A percentile compares a stretch with the other conserved stretches of the same genome.
Conservation (phyloP, 2,888 invertebrate genomes). For the Conops quadrifasciatus region DNA sequence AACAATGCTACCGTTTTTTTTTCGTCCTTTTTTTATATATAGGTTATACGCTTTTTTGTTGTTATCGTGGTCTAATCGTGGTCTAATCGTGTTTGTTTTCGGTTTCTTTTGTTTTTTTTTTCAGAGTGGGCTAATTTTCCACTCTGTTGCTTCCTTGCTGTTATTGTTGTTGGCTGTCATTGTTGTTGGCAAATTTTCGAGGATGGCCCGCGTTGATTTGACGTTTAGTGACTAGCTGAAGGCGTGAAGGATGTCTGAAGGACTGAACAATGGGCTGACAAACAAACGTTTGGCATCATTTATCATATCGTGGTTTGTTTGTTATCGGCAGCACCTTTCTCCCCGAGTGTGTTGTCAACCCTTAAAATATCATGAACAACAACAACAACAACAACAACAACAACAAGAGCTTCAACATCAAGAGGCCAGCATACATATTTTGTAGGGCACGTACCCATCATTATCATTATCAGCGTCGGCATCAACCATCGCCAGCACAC, state of each 20-base stretch:
- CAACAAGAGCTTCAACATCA: background rate
- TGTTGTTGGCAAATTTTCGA: background rate
- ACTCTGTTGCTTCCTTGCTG: too few relatives aligned
- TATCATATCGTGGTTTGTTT: conserved; percentile 20
- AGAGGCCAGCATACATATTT: background rate
- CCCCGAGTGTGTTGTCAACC: conserved; percentile 12
- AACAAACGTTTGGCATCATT: conserved; percentile 28
- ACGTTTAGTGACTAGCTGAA: too few relatives aligned
- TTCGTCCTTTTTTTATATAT: too few relatives aligned
- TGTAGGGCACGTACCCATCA: background rate
- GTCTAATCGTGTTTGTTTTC: too few relatives aligned
- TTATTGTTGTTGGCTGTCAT: too few relatives aligned
- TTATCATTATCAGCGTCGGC: background rate
- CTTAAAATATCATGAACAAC: conserved; percentile 1
- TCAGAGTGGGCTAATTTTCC: background rate
- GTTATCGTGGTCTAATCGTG: too few relatives aligned
- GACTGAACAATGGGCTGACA: conserved; percentile 17
- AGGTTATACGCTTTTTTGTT: background rate
- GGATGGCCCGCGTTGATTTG: conserved; percentile 10
- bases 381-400: conserved; percentile 14
- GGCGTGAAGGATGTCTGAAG: too few relatives aligned
- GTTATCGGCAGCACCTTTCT: conserved; percentile 16
- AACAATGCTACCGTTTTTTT: conserved; percentile 9
- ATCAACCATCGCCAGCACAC: background rate
- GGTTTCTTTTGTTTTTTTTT: background rate